phyloP scores from a whole-genome alignment of 2,113 vertebrate genomes.

The Laterallus jamaicensis region DNA sequence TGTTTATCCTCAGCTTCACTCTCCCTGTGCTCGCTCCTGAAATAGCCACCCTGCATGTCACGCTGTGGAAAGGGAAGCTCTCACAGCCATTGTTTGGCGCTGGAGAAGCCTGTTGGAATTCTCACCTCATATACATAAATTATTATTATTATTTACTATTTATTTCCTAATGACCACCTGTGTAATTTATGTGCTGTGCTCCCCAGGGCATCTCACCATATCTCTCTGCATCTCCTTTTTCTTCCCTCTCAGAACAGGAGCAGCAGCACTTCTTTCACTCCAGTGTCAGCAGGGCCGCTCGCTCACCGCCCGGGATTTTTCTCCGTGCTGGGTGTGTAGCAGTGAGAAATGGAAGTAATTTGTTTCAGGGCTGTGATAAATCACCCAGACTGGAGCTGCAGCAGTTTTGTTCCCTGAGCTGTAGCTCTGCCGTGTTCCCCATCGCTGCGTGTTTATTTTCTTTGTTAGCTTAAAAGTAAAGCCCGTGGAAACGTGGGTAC shows the following conservation, averaged over 20 bases:
- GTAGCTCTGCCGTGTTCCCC: background rate
- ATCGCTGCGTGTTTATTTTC: background rate
- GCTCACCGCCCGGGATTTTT: background rate
- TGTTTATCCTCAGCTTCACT: background rate
- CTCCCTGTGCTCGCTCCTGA: background rate
- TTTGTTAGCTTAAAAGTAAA: slow-evolving; percentile 36
- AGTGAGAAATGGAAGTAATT: slow-evolving; percentile 24
- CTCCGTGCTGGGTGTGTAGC: background rate
- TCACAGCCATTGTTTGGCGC: background rate
- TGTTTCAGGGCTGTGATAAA: slow-evolving; percentile 32
- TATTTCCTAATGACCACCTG: background rate
- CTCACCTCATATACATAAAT: background rate
- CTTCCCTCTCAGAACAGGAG: background rate
- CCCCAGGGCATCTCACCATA: background rate
- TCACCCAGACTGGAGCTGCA: background rate
- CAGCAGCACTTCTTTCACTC: background rate
- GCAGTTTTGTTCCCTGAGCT: background rate
- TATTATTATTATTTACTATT: too few relatives aligned
- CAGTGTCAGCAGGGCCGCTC: background rate
- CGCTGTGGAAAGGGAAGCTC: background rate
- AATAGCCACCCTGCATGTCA: background rate
- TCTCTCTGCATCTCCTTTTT: background rate
- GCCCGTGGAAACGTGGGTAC: background rate
- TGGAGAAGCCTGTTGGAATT: background rate
- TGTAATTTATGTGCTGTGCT: background rate